Evolutionary conservation across 2,797 vertebrate genomes (phyloP), one percentile per base, ranked within the genome.

Genomic region (Dicrostonyx torquatus): DNA sequence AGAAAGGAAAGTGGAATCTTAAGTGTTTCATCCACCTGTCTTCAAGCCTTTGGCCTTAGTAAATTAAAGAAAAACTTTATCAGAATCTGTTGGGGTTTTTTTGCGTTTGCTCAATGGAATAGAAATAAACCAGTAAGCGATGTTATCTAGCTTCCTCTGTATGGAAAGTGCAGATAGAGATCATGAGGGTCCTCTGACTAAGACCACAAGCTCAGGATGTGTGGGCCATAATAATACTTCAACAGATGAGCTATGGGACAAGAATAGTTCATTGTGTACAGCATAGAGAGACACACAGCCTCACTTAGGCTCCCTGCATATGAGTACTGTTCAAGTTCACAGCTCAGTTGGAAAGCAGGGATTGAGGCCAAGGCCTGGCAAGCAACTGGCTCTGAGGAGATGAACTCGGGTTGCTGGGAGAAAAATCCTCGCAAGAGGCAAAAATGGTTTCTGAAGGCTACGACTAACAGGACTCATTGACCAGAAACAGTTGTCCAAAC

Each of bases 91-190:
- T 66, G 20, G n/a, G n/a, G n/a, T n/a, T 24, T 75, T 89, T 73
- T 15, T 18, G 12, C 34, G 20, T 68, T 73, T 15, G 6, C 15
- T 84, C 13, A 40, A 18, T 37, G 20, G 75, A 31, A 68, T 31
- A 26, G 73, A 93, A 92, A 78, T 34, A 43, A 88, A 84, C 53
- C 68, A 2, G 9, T 48, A 29, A 10, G 0, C 0, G 18, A 87
- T 78, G 77, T 18, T 85, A 14, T 78, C 76, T 90, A 55, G 73
- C 77, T 95, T 96, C 88, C 93, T 92, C 86, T 40, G 29, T 11
- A 77, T 82, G 50, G 17, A 75, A 92, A 70, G 37, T 43, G 40
- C 31, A 86, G 68, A 83, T 50, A 50, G 53, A 70, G 12, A 89
- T 86, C 2, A 0, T 6, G 29, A 93, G 80, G 62, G 37, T 86